phyloP scores from a whole-genome alignment of 2,797 vertebrate genomes.

The Pseudopleuronectes americanus region DNA sequence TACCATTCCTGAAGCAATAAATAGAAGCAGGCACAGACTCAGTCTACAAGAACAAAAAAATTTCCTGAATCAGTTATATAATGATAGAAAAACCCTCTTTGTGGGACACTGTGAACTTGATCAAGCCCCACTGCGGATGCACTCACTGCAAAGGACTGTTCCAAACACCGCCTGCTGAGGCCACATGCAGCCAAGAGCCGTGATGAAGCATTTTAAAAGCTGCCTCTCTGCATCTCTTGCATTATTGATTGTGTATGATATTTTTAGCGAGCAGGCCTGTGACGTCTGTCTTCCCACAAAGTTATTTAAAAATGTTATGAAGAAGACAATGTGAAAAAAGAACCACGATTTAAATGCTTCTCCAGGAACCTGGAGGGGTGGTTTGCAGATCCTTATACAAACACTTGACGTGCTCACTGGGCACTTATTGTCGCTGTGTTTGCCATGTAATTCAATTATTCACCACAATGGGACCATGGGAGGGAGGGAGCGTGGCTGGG shows the following conservation, averaged over 20 bases:
- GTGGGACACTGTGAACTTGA: slow-evolving; percentile 23
- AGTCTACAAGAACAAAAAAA: background rate
- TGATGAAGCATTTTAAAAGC: slow-evolving; percentile 59
- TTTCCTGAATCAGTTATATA: slow-evolving; percentile 4
- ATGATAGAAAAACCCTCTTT: slow-evolving; percentile 6
- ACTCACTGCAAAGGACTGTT: slow-evolving; percentile 3
- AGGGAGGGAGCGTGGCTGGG: slow-evolving; percentile 25
- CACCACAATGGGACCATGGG: slow-evolving; percentile 41
- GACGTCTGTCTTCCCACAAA: slow-evolving; percentile 32
- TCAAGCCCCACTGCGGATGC: background rate
- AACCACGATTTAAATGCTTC: slow-evolving; percentile 17
- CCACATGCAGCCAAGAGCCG: slow-evolving; percentile 10
- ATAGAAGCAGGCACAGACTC: no score
- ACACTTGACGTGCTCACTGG: slow-evolving; percentile 36
- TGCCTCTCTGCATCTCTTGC: slow-evolving; percentile 51
- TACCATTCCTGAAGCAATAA: no score
- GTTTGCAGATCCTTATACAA: slow-evolving; percentile 21
- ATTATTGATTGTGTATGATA: slow-evolving; percentile 75
- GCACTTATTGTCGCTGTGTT: slow-evolving; percentile 37
- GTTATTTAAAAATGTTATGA: slow-evolving; percentile 67
- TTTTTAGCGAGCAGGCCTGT: slow-evolving; percentile 64
- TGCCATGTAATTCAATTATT: slow-evolving; percentile 63
- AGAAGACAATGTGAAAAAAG: slow-evolving; percentile 55
- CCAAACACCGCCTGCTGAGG: slow-evolving; percentile 4
- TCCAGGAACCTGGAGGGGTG: background rate